Base-by-base conservation (phyloP, 2,113 vertebrate species). In the Stegostoma tigrinum region DNA sequence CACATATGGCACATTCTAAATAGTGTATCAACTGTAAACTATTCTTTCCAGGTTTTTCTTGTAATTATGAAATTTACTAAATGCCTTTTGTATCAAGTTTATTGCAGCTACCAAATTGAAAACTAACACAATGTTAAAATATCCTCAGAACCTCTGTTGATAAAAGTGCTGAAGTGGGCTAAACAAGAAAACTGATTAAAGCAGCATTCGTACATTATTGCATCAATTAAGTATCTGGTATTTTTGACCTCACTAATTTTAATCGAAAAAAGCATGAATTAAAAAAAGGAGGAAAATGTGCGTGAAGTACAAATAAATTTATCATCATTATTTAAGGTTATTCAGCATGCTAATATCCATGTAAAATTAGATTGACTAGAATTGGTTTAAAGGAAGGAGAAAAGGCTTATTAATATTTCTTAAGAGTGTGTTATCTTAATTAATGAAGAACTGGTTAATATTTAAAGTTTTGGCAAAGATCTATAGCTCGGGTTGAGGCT, bases 111-210 rank as follows among this genome's bases (percentile, higher is more conserved):
- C 55, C 38, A 7, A n/a, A 10, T 10, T 93, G 61, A 93, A 93
- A 75, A n/a, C 15, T 2, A n/a, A 38, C n/a, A 42, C 10, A 38
- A 93, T 93, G 61, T 93, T 93, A 38, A 38, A 67, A 67, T 12
- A 93, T n/a, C 61, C 17, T 38, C 55, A 66, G 55, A 90, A 90
- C 30, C 27, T 87, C 85, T 55, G 87, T 90, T 30, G 55, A 27
- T 12, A 64, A 90, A 61, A 90, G 61, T 64, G 7, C 61, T 38
- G 61, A 93, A 17, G 55, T 5, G n/a, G 64, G 5, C 34, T 21
- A 91, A 91, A 66, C 15, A 90, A 90, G 87, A n/a, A 14, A 90
- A 90, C 55, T 64, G 27, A 90, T 90, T 64, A n/a, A 90, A n/a
- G 55, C 15, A 90, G 30, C 27, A 15, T 6, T 34, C n/a, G 4